These are phyloP conservation scores for Cinclus mexicanus DNA, from an alignment of 2,113 vertebrate genomes.

Conservation along the genomic window DNA sequence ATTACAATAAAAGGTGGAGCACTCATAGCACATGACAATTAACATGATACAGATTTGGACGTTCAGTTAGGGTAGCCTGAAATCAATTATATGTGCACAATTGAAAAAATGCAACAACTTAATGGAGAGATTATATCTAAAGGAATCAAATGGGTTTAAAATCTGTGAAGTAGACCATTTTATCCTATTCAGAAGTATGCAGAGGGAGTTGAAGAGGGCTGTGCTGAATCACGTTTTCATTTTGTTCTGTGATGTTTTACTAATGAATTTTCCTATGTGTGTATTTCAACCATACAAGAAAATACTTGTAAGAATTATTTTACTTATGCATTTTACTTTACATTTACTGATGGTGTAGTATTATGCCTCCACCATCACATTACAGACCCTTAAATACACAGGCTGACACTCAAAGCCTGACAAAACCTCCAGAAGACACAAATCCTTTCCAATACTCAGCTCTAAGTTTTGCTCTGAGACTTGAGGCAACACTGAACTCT, in stretches of 20 bases:
- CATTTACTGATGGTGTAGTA: no score
- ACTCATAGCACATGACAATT: background rate
- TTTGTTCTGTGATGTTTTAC: background rate
- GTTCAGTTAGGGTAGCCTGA: background rate
- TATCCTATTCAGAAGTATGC: background rate
- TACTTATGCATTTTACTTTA: no score
- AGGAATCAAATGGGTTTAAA: background rate
- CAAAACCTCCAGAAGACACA: background rate
- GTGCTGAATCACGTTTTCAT: rapidly evolving
- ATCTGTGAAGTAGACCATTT: background rate
- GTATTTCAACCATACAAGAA: background rate
- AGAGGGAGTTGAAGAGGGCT: background rate
- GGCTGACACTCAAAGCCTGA: background rate
- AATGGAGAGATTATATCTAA: background rate
- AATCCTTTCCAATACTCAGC: background rate
- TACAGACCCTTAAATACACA: background rate
- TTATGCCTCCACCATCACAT: background rate
- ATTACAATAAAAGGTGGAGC: background rate
- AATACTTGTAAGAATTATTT: background rate
- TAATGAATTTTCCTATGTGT: background rate
- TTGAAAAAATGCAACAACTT: background rate
- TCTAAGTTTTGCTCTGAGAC: background rate
- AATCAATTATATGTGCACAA: background rate
- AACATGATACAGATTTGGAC: background rate
- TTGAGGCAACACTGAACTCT: background rate